Evolutionary conservation across 2,797 vertebrate genomes (phyloP), one percentile per base, ranked within the genome.

Genomic region (Phylloscopus collybita): DNA sequence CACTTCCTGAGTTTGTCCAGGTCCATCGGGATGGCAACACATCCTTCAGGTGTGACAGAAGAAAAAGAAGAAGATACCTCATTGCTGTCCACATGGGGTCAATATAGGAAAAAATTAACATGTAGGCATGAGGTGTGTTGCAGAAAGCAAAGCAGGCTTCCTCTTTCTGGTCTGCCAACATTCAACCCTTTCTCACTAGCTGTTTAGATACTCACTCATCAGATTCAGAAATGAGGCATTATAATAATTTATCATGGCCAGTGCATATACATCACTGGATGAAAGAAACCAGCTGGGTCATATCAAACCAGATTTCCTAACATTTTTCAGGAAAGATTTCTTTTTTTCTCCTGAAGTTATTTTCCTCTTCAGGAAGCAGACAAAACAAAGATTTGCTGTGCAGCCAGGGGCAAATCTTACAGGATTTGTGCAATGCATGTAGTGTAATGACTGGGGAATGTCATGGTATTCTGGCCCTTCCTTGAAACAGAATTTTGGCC

Each of bases 251-350:
- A 87, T 80, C 57, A 44, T 36, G 54, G 66, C 40, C 71, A 76
- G 67, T 57, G 30, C 51, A 47, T 18, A 70, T 42, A 76, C 16
- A 44, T 85, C 50, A 67, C 54, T 69, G 65, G 79, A 86, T 61
- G 60, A 90, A 91, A 92, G 72, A 71, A 92, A 54, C n/a, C 86
- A 82, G 51, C 32, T 86, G 56, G 38, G 65, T 92, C 69, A 34
- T 29, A 91, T 54, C 80, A 92, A 89, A 95, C 10, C 42, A 89
- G 59, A 82, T 72, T 85, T 96, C 75, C 84, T 94, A 75, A 88
- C 61, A 57, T 80, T 89, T 86, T 88, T 92, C 79, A 67, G 59
- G 91, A 89, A 92, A 25, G 53, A 67, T 61, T 91, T 94, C 2
- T 82, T 87, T 78, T 78, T 67, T 89, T 73, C 36, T 92, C 34